Conservation (phyloP, 2,797 vertebrate species). For the Huso huso region DNA sequence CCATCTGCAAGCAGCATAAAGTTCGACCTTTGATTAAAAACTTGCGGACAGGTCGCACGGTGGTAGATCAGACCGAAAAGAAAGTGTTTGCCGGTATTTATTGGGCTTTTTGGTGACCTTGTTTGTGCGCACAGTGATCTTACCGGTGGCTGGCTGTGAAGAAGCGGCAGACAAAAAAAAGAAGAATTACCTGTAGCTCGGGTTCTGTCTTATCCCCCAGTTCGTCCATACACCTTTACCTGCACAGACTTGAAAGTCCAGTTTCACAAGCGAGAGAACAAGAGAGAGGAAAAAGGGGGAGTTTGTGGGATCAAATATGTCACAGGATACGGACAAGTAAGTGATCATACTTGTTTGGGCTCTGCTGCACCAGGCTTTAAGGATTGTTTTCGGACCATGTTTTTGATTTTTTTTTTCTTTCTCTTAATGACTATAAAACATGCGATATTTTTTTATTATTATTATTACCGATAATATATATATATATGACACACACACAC, state of each 20-base stretch:
- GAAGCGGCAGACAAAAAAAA: conserved; percentile 36
- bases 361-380: conserved; percentile 12
- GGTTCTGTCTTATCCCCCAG: conserved; percentile 78
- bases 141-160: conserved; percentile 27
- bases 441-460: background rate
- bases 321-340: conserved; percentile 97
- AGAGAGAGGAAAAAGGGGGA: conserved; percentile 72
- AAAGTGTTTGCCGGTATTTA: background rate
- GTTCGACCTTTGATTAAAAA: conserved; percentile 14
- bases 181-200: conserved; percentile 89
- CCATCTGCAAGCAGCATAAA: conserved; percentile 54
- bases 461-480: no score
- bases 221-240: conserved; percentile 61
- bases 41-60: no score
- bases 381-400: conserved; percentile 3
- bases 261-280: conserved; percentile 71
- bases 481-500: no score
- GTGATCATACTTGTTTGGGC: conserved; percentile 62
- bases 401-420: conserved; percentile 5
- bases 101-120: background rate
- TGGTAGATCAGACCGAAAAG: no score
- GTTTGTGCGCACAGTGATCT: conserved; percentile 20
- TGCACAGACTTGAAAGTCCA: conserved; percentile 93
- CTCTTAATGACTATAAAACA: no score
- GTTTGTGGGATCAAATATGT: conserved; percentile 86